phyloP scores from a whole-genome alignment of 1,140 invertebrate genomes.

The Holcopasites calliopsidis region DNA sequence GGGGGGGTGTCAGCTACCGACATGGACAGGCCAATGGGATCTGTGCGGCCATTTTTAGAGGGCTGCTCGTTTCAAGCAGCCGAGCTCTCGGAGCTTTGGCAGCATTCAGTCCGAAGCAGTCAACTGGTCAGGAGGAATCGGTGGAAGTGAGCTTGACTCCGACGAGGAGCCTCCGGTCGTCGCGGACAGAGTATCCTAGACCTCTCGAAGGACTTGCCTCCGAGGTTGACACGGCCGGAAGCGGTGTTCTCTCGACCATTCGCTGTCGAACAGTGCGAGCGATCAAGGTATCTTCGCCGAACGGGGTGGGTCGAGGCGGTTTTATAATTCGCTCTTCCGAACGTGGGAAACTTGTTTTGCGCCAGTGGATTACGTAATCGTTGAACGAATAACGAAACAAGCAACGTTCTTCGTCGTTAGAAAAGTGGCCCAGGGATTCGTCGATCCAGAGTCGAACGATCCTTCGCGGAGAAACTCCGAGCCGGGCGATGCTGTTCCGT shows the following conservation, averaged over 20 bases:
- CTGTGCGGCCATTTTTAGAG: conserved; percentile 79
- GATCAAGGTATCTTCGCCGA: conserved; percentile 26
- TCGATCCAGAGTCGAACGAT: background rate
- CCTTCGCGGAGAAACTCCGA: background rate
- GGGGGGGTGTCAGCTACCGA: conserved; percentile 68
- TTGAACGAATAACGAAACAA: background rate
- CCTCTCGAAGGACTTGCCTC: conserved; percentile 3
- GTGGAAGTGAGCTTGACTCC: conserved; percentile 10
- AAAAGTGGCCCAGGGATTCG: background rate
- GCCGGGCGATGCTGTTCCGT: conserved; percentile 87
- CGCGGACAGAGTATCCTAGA: background rate
- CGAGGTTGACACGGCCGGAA: background rate
- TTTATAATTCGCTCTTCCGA: conserved; percentile 2
- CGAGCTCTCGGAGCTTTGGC: conserved; percentile 69
- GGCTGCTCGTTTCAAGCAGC: conserved; percentile 75
- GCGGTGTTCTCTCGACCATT: background rate
- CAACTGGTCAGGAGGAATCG: conserved; percentile 68
- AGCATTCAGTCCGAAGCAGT: conserved; percentile 79
- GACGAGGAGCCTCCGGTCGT: background rate
- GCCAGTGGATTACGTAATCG: conserved; percentile 50
- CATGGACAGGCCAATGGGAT: conserved; percentile 77
- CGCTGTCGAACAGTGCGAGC: background rate
- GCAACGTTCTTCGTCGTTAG: background rate
- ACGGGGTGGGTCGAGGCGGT: conserved; percentile 1
- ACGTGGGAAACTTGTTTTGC: background rate